phyloP scores from a whole-genome alignment of 2,113 vertebrate genomes.

The Chlamydotis undulata region DNA sequence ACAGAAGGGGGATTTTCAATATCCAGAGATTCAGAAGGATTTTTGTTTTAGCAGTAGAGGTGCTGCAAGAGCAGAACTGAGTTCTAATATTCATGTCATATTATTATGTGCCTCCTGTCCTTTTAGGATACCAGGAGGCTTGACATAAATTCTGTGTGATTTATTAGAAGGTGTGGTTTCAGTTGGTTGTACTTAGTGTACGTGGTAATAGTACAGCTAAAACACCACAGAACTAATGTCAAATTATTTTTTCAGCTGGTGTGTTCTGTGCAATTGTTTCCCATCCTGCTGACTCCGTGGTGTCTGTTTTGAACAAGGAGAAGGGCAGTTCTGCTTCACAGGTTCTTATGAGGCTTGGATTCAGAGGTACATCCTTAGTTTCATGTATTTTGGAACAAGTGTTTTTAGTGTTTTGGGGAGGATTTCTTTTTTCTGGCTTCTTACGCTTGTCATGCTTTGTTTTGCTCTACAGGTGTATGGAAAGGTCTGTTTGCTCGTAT shows the following conservation, averaged over 20 bases:
- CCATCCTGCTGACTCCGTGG: conserved; percentile 95
- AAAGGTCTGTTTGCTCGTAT: conserved; percentile 97
- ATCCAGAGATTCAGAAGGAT: background rate
- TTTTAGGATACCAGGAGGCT: background rate
- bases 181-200: background rate
- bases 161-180: background rate
- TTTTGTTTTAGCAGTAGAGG: background rate
- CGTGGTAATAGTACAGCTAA: background rate
- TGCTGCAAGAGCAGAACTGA: background rate
- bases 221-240: background rate
- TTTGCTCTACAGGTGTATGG: conserved; percentile 88
- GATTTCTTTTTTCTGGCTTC: background rate
- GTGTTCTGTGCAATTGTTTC: conserved; percentile 98
- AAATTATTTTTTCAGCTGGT: conserved; percentile 82
- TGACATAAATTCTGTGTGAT: background rate
- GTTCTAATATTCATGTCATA: background rate
- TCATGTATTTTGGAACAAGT: background rate
- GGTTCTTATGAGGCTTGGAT: conserved; percentile 90
- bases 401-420: background rate
- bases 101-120: background rate
- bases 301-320: conserved; percentile 97
- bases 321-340: conserved; percentile 87
- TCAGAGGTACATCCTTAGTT: conserved; percentile 77
- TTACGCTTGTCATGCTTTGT: background rate
- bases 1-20: background rate